phyloP scores from a whole-genome alignment of 1,140 invertebrate species.

The Lanistes nyassanus region DNA sequence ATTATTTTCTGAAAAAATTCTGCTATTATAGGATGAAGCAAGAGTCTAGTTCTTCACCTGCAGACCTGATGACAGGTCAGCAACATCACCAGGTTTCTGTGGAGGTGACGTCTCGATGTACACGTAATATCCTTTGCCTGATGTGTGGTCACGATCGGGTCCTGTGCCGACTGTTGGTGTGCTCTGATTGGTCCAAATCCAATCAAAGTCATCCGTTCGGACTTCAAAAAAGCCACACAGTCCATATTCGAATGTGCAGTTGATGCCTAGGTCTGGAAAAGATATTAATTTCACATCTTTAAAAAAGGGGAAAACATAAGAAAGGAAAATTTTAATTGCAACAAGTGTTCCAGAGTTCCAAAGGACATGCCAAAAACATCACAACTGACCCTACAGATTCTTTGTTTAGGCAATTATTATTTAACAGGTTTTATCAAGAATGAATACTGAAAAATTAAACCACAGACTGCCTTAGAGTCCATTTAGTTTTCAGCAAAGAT shows the following conservation, averaged over 20 bases:
- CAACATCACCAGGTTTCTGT: slow-evolving; percentile 52
- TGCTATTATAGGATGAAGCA: too few relatives aligned
- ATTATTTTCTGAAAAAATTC: too few relatives aligned
- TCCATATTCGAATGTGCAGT: slow-evolving; percentile 62
- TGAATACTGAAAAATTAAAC: too few relatives aligned
- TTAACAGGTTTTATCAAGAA: not conserved
- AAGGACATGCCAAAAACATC: too few relatives aligned
- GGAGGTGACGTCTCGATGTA: slow-evolving; percentile 63
- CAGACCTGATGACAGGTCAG: slow-evolving; percentile 49
- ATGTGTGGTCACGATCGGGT: slow-evolving; percentile 55
- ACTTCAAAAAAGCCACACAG: slow-evolving; percentile 56
- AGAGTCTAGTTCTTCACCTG: slow-evolving; percentile 17
- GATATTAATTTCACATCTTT: not conserved
- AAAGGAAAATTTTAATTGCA: not conserved
- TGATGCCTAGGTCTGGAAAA: slow-evolving; percentile 39
- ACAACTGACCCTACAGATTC: too few relatives aligned
- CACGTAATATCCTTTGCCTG: slow-evolving; percentile 57
- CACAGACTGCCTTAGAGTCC: too few relatives aligned
- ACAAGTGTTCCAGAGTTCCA: not conserved
- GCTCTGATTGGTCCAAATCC: slow-evolving; percentile 74
- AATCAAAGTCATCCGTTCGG: slow-evolving; percentile 79
- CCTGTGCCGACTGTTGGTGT: slow-evolving; percentile 62
- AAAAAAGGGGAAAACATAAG: not conserved
- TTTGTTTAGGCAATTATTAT: not conserved
- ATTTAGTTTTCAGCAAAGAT: too few relatives aligned